Evolutionary conservation across 2,797 vertebrate species (phyloP).

Genomic region (Cirrhinus mrigala): DNA sequence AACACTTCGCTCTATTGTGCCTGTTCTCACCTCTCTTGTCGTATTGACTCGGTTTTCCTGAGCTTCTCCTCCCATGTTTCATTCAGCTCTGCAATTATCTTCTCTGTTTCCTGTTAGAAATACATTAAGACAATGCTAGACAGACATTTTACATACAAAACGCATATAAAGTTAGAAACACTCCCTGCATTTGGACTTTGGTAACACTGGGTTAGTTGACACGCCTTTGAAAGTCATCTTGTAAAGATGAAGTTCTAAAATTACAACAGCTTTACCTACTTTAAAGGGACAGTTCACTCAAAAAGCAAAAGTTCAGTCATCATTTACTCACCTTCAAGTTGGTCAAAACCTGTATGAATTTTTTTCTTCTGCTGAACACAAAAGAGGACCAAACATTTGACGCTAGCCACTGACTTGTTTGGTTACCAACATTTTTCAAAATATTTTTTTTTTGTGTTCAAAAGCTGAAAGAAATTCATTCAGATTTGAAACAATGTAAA

Average conservation of each 20-base stretch:
- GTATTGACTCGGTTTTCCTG: slow-evolving; percentile 82
- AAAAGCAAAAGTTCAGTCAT: too few relatives aligned
- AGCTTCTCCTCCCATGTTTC: slow-evolving; percentile 92
- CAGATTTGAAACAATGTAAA: too few relatives aligned
- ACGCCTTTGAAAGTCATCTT: neutral
- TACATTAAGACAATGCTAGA: slow-evolving; percentile 36
- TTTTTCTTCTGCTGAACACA: too few relatives aligned
- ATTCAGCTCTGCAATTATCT: slow-evolving; percentile 90
- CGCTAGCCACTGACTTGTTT: too few relatives aligned
- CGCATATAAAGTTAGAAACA: neutral
- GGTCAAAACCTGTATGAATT: too few relatives aligned
- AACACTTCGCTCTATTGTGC: neutral
- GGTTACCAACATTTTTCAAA: too few relatives aligned
- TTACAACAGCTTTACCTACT: neutral
- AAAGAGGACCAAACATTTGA: too few relatives aligned
- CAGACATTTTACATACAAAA: neutral
- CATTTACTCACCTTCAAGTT: too few relatives aligned
- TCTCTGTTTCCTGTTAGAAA: slow-evolving; percentile 85
- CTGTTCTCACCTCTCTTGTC: slow-evolving; percentile 76
- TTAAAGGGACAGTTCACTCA: neutral
- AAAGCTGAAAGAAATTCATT: too few relatives aligned
- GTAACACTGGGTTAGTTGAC: neutral
- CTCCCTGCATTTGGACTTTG: neutral
- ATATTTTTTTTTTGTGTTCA: too few relatives aligned
- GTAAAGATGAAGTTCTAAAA: neutral